phyloP scores from a whole-genome alignment of 2,888 invertebrate genomes.

The Hypsopygia costalis region DNA sequence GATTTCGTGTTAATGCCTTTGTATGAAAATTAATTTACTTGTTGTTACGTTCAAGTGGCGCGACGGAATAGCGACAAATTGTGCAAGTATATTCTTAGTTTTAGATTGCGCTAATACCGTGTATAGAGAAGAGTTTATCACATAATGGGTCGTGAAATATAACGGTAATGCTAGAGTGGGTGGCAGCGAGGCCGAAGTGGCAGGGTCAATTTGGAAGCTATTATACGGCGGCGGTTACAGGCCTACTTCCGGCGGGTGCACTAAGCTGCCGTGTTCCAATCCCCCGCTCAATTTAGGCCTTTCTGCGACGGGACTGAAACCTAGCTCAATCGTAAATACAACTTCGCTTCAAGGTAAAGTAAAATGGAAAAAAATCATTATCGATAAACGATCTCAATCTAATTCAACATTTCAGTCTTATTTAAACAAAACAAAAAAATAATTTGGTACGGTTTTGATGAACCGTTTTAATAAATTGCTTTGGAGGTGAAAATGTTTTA shows the following conservation, averaged over 20 bases:
- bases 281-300: constrained; percentile 71
- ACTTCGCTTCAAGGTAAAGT: constrained; percentile 1
- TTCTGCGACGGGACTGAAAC: constrained; percentile 61
- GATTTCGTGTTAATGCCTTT: constrained; percentile 53
- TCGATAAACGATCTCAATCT: constrained; percentile 3
- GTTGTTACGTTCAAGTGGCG: constrained; percentile 23
- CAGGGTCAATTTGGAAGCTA: constrained; percentile 77
- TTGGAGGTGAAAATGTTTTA: constrained; percentile 47
- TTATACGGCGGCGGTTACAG: constrained; percentile 75
- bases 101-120: neutral
- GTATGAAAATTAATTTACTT: constrained; percentile 58
- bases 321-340: constrained; percentile 32
- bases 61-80: constrained; percentile 25
- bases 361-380: constrained; percentile 6
- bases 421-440: constrained; percentile 20
- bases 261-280: constrained; percentile 73
- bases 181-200: constrained; percentile 47
- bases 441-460: constrained; percentile 25
- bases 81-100: constrained; percentile 9
- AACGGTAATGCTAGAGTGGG: constrained; percentile 17
- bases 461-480: constrained; percentile 38
- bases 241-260: constrained; percentile 77
- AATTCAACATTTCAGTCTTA: constrained; percentile 9
- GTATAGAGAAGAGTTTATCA: constrained; percentile 11
- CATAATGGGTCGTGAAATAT: constrained; percentile 23